Evolutionary conservation across 2,113 vertebrate genomes (phyloP), one percentile per base, ranked within the genome.

Genomic region (Sinocyclocheilus grahami): DNA sequence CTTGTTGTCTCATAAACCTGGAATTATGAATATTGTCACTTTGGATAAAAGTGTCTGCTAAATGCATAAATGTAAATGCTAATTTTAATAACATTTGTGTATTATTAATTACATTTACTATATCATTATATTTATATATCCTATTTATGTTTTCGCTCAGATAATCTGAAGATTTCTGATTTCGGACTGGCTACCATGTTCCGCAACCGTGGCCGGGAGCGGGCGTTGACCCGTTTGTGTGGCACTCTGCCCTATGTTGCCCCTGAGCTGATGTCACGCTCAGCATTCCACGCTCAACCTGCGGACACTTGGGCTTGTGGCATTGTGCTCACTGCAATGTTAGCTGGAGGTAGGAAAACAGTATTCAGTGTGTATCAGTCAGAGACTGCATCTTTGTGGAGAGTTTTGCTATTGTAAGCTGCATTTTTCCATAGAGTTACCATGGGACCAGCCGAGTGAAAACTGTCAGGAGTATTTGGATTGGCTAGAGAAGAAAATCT

Each of bases 171-270:
- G 92, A 97, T 99, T 90, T 97, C 97, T 0, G 98, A 99, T 89
- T 99, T 99, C 4, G 98, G 98, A 0, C 89, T 99, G 90, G 98
- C 98, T 0, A 99, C 97, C 1, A 96, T 99, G 86, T 99, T 98
- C 93, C 95, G 93, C 14, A 97, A 97, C 91, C 96, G 96, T 78
- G 97, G 97, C 12, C 92, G 95, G 1, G 97, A 99, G 90, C 96
- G 98, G 11, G 91, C 92, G 18, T 90, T 99, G 77, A 95, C 87
- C 89, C 96, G 96, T 65, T 96, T 97, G 91, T 99, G 97, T 33
- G 98, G 98, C 8, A 98, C 97, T 0, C 95, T 99, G 67, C 98
- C 98, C 3, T 99, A 99, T 5, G 96, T 99, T 85, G 97, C 97
- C n/a, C 97, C 97, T 0, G 98, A 99, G 89, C 95, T 99, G 74